Evolutionary conservation across 2,113 vertebrate genomes (phyloP).

Genomic region (Perca fluviatilis): DNA sequence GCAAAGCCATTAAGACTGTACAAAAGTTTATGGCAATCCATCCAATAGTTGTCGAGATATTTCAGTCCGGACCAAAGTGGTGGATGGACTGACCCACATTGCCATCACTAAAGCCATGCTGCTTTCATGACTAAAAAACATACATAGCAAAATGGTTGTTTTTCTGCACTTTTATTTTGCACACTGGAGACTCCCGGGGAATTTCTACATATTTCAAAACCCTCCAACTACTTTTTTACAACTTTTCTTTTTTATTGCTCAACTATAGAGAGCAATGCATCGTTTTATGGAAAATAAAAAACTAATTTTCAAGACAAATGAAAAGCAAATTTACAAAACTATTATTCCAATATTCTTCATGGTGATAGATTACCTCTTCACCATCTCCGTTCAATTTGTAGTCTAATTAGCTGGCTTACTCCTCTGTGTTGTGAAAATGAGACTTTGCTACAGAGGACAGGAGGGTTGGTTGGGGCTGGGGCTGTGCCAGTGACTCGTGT

Average conservation of each 20-base stretch:
- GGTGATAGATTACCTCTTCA: constrained; percentile 22
- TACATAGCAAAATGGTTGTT: background rate
- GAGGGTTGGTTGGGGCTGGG: background rate
- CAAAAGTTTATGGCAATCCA: background rate
- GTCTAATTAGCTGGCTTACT: constrained; percentile 26
- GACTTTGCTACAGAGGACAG: constrained; percentile 21
- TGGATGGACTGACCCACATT: background rate
- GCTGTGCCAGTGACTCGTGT: constrained; percentile 2
- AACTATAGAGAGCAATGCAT: background rate
- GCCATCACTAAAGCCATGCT: background rate
- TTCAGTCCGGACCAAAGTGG: background rate
- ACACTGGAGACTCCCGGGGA: background rate
- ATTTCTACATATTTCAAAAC: background rate
- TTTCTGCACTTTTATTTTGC: background rate
- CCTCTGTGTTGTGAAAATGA: constrained; percentile 22
- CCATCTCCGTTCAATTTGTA: constrained; percentile 3
- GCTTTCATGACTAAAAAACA: background rate
- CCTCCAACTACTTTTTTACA: background rate
- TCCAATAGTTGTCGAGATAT: background rate
- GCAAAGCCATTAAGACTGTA: background rate
- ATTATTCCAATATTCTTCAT: constrained; percentile 4
- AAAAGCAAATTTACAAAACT: constrained; percentile 49
- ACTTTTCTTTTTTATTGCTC: background rate
- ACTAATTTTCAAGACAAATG: constrained; percentile 20
- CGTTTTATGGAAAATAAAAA: constrained; percentile 11